Base-by-base conservation (phyloP, 2,113 vertebrate species). In the Gymnorhina tibicen region DNA sequence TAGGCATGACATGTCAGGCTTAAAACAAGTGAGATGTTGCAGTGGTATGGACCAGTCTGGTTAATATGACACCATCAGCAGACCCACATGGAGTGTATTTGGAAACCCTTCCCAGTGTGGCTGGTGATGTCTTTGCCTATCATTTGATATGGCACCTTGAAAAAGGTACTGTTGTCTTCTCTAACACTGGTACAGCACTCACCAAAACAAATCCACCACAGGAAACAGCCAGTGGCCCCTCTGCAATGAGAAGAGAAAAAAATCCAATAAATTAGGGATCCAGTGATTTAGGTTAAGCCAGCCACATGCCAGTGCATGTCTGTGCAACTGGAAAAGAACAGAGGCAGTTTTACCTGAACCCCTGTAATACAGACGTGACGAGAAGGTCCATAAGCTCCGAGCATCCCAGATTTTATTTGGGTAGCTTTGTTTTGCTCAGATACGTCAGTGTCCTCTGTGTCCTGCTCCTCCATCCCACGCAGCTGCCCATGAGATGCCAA, bases 311-410 rank as follows among this genome's bases (percentile, higher is more conserved):
- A 58, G 21, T 23, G 16, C 6, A 9, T 28, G 24, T n/a, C 44
- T 33, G 55, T 69, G 33, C 49, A 81, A 13, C 7, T 15, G 32
- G 47, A 42, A 77, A 85, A 81, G 37, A 85, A 41, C 47, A 81
- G 74, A 85, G 39, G 27, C 37, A 70, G 30, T 52, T 84, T 32
- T 39, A 75, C 35, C 67, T 15, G 15, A 42, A 28, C 16, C 24
- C 53, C n/a, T 39, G 6, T 5, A 33, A 32, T 3, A 19, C 32
- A 63, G 59, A 24, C 0, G 1, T 6, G n/a, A 32, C 33, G 23
- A 69, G 60, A 63, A 58, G 21, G 10, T 69, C 62, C 66, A 11
- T 32, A 33, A 55, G 28, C 19, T 75, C 46, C 24, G 35, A 79
- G 30, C 35, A n/a, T 7, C 2, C 1, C 78, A 60, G 60, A 11